phyloP scores from a whole-genome alignment of 2,113 vertebrate genomes.

The Illadopsis cleaveri region DNA sequence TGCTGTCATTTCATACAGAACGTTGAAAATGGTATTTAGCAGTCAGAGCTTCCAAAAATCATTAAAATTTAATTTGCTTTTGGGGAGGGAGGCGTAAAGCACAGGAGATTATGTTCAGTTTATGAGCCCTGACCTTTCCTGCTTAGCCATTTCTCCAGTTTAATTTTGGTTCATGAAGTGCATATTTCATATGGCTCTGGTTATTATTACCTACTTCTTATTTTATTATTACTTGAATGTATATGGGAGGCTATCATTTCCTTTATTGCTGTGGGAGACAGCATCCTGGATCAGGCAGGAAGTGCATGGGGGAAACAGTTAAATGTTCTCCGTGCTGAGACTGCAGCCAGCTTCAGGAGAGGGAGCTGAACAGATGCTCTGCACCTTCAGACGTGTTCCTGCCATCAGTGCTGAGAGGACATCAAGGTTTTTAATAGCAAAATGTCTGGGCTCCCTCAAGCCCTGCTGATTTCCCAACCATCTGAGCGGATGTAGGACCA shows the following conservation, averaged over 20 bases:
- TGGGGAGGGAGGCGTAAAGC: slow-evolving; percentile 46
- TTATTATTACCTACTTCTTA: slow-evolving; percentile 68
- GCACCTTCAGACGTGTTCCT: neutral
- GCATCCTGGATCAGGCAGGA: slow-evolving; percentile 55
- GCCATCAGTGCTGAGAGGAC: neutral
- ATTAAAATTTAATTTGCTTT: slow-evolving; percentile 78
- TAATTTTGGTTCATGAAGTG: slow-evolving; percentile 69
- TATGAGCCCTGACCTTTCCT: slow-evolving; percentile 74
- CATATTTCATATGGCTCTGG: slow-evolving; percentile 70
- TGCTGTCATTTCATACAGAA: slow-evolving; percentile 48
- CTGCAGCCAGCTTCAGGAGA: neutral
- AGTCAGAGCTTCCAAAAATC: slow-evolving; percentile 59
- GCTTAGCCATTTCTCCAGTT: slow-evolving; percentile 67
- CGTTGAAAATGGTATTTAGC: slow-evolving; percentile 56
- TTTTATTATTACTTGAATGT: slow-evolving; percentile 67
- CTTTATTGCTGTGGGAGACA: slow-evolving; percentile 61
- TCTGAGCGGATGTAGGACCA: slow-evolving; percentile 2
- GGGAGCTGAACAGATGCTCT: neutral
- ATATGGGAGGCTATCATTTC: slow-evolving; percentile 56
- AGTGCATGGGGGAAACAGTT: neutral
- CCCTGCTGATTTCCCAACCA: neutral
- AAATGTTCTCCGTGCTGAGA: neutral
- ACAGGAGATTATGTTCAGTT: slow-evolving; percentile 74
- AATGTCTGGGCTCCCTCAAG: neutral
- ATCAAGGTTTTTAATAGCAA: neutral